Evolutionary conservation across 2,888 invertebrate genomes (phyloP).

Genomic region (Macroteleia sp.): DNA sequence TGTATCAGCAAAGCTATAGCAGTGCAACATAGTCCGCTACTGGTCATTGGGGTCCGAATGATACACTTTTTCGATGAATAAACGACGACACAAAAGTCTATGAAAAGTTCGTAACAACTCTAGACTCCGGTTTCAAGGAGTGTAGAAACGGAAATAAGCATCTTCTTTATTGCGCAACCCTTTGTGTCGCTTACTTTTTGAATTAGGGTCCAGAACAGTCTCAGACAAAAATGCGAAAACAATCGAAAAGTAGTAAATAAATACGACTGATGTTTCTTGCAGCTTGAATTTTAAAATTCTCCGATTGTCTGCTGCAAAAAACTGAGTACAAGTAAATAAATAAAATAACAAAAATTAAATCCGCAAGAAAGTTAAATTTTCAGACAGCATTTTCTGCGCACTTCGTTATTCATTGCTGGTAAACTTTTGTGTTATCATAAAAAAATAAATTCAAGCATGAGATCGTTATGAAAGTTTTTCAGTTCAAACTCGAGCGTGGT

Average conservation of each 20-base stretch:
- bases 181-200: slow-evolving; percentile 4
- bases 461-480: slow-evolving; percentile 32
- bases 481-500: slow-evolving; percentile 11
- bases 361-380: neutral
- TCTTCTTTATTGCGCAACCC: slow-evolving; percentile 7
- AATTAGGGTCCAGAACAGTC: neutral
- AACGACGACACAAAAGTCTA: slow-evolving; percentile 15
- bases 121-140: neutral
- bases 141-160: slow-evolving; percentile 23
- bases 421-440: slow-evolving; percentile 32
- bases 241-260: neutral
- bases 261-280: too few relatives aligned
- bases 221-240: neutral
- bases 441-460: slow-evolving; percentile 15
- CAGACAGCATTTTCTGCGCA: neutral
- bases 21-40: slow-evolving; percentile 32
- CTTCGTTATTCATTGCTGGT: slow-evolving; percentile 6
- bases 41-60: slow-evolving; percentile 48
- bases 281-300: too few relatives aligned
- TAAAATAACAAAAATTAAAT: too few relatives aligned
- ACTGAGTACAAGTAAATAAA: too few relatives aligned
- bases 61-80: slow-evolving; percentile 46
- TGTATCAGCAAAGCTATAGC: slow-evolving; percentile 30
- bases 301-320: too few relatives aligned
- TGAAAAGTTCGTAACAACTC: slow-evolving; percentile 19